Evolutionary conservation across 92 coral and sea anemone species (phyloP).

Genomic region (Porites divaricata): DNA sequence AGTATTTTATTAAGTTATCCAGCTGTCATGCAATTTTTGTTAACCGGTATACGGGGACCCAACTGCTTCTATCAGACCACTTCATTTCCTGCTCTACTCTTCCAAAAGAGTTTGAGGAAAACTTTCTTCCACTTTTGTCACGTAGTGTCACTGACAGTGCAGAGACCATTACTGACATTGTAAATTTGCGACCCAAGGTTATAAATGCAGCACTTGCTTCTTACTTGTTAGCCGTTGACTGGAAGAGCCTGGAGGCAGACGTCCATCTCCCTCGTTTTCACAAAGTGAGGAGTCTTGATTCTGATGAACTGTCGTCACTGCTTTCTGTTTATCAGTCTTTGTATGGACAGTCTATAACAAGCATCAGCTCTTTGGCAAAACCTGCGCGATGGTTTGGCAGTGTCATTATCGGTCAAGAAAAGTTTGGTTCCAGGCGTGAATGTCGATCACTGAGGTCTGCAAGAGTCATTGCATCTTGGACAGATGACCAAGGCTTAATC

Average conservation of each 20-base stretch:
- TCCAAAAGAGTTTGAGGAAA: not conserved
- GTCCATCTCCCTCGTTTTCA: constrained; percentile 23
- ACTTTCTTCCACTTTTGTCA: no score
- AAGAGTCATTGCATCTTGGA: constrained; percentile 44
- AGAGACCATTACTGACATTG: no score
- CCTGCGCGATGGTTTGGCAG: constrained; percentile 18
- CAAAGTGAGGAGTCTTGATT: not conserved
- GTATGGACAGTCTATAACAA: no score
- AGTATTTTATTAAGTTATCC: no score
- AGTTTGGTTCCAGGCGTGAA: constrained; percentile 45
- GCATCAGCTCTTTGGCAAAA: not conserved
- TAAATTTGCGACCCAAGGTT: no score
- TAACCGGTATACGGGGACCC: no score
- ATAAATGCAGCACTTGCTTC: no score
- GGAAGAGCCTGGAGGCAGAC: not conserved
- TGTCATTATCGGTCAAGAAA: constrained; percentile 44
- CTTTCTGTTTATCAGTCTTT: no score
- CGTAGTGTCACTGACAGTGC: no score
- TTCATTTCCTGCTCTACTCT: not conserved
- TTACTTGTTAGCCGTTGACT: no score
- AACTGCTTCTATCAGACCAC: constrained; percentile 10
- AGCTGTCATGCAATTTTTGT: no score
- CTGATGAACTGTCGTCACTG: no score
- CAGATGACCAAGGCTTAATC: constrained; percentile 38
- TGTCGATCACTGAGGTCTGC: constrained; percentile 43